Percentiles rank a stretch among this genome's conserved stretches.
Conservation (phyloP, 2,888 invertebrate species). For the Amaurobius ferox region DNA sequence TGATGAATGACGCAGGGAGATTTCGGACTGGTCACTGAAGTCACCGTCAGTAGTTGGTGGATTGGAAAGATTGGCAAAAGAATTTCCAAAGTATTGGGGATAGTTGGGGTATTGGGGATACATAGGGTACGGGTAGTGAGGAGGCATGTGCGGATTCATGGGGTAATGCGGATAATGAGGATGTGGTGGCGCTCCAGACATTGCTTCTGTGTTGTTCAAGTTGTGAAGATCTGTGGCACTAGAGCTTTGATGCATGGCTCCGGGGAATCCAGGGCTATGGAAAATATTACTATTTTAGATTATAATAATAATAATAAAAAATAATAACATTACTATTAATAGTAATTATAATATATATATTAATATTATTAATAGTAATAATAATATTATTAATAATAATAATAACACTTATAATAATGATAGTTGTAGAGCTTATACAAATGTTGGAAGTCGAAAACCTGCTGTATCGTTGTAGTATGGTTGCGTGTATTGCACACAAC, state of each 20-base stretch:
- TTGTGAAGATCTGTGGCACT: slow-evolving; percentile 58
- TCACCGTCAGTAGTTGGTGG: slow-evolving; percentile 45
- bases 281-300: too few relatives aligned
- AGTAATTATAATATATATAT: too few relatives aligned
- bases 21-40: slow-evolving; percentile 50
- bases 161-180: slow-evolving; percentile 56
- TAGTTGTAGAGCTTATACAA: too few relatives aligned
- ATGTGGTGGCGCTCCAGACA: slow-evolving; percentile 24
- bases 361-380: too few relatives aligned
- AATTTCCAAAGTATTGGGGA: slow-evolving; percentile 49
- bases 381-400: too few relatives aligned
- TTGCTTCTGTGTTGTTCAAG: slow-evolving; percentile 11
- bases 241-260: slow-evolving; percentile 54
- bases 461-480: too few relatives aligned
- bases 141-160: slow-evolving; percentile 28
- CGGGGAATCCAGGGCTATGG: slow-evolving; percentile 34
- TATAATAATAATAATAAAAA: too few relatives aligned
- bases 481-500: too few relatives aligned
- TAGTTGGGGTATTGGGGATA: slow-evolving; percentile 51
- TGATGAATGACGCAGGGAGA: neutral
- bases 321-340: too few relatives aligned
- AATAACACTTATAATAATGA: too few relatives aligned
- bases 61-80: slow-evolving; percentile 53
- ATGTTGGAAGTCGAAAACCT: too few relatives aligned
- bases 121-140: slow-evolving; percentile 47